Evolutionary conservation across 2,113 vertebrate genomes (phyloP), one percentile per base, ranked within the genome.

Genomic region (Tyrannus savana): DNA sequence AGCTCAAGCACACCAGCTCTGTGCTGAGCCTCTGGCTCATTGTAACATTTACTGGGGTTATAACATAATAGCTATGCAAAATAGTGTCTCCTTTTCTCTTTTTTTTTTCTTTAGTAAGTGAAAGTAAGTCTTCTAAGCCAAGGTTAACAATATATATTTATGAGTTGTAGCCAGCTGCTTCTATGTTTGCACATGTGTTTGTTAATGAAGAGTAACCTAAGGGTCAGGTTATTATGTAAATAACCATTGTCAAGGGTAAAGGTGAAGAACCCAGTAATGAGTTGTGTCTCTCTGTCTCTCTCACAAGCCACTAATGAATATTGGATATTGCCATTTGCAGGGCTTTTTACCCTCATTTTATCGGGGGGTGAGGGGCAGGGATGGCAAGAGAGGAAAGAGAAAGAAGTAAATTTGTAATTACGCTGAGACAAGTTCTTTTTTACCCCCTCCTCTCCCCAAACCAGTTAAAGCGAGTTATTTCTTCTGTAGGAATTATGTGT

Each of bases 181-280:
- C 98, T 97, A 60, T 95, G 98, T 97, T 98, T 97, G 93, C 87
- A 87, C 97, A 95, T 92, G 90, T 95, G 94, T 96, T 97, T 97
- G 97, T 98, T 98, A 99, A 98, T 99, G 98, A 98, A 98, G 91
- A 93, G 93, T 97, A 98, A 98, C 98, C 98, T 87, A 80, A 79
- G 97, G 98, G 98, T 98, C 98, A 98, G 97, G 96, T 97, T 97
- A 98, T 98, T 99, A 98, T 98, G 98, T 97, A 98, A 98, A 98
- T 99, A 98, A 98, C 97, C 92, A 84, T 95, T 97, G 95, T 95
- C 89, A 94, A 90, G 97, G 97, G 97, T 96, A 98, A 97, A 98
- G 98, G 98, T 98, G 98, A 98, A 87, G 93, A 97, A 98, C 97
- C 97, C 86, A 59, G 97, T 98, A 98, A 98, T 97, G 97, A 96